phyloP scores from a whole-genome alignment of 2,888 invertebrate species.

The Hedychridium roseum region DNA sequence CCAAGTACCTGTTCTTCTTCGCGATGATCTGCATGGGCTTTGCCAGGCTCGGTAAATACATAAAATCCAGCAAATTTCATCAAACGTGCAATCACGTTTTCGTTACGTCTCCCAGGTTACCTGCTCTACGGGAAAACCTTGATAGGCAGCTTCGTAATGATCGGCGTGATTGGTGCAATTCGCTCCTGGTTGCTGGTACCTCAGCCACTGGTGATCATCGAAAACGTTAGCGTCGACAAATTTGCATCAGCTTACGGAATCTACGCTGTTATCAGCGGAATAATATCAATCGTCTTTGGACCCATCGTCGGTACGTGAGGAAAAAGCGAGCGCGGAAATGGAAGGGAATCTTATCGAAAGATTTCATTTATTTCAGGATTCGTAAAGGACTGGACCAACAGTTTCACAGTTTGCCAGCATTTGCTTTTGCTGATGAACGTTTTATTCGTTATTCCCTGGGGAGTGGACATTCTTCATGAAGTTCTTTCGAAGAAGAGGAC shows the following conservation, averaged over 20 bases:
- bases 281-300: constrained; percentile 73
- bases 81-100: background rate
- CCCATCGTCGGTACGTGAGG: constrained; percentile 71
- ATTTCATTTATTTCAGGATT: constrained; percentile 65
- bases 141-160: constrained; percentile 69
- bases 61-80: background rate
- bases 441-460: constrained; percentile 75
- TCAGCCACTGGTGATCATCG: constrained; percentile 75
- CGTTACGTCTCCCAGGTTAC: constrained; percentile 66
- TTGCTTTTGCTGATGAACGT: constrained; percentile 73
- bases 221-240: constrained; percentile 72
- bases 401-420: constrained; percentile 73
- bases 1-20: constrained; percentile 71
- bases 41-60: constrained; percentile 72
- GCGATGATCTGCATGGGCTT: constrained; percentile 74
- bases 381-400: constrained; percentile 70
- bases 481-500: constrained; percentile 24
- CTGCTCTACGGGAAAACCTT: constrained; percentile 67
- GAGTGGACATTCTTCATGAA: constrained; percentile 65
- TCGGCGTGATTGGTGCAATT: constrained; percentile 73
- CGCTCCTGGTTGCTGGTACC: constrained; percentile 77
- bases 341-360: background rate
- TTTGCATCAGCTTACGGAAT: constrained; percentile 79
- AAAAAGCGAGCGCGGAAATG: too few species aligned
- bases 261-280: constrained; percentile 76